Percentiles rank a stretch among this genome's conserved stretches.
Conservation (phyloP, 2,888 invertebrate genomes). For the Andrena hattorfiana region DNA sequence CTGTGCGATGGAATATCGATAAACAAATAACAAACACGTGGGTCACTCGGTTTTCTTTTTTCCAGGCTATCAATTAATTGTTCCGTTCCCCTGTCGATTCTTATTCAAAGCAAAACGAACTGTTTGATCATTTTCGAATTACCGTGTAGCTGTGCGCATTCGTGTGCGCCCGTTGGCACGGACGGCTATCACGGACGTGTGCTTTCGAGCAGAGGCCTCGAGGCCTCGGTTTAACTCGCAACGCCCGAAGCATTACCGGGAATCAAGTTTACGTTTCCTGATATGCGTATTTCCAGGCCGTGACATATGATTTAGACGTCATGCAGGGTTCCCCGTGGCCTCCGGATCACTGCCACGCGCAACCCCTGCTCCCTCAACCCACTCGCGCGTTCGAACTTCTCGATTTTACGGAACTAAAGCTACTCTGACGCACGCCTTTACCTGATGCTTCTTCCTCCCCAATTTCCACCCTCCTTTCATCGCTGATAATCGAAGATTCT, state of each 20-base stretch:
- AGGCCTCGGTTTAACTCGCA: conserved; percentile 56
- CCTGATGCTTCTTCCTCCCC: neutral
- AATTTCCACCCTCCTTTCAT: neutral
- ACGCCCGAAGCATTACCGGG: conserved; percentile 67
- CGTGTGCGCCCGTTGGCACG: neutral
- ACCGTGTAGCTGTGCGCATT: neutral
- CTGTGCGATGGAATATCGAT: too few species aligned
- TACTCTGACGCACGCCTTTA: neutral
- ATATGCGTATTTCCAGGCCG: conserved; percentile 63
- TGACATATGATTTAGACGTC: conserved; percentile 63
- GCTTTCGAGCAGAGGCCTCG: conserved; percentile 15
- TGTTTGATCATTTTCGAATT: conserved; percentile 2
- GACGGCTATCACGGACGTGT: conserved; percentile 35
- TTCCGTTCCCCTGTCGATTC: too few species aligned
- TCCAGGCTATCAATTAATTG: too few species aligned
- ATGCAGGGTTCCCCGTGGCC: conserved; percentile 30
- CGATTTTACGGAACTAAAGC: conserved; percentile 14
- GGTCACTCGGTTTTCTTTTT: too few species aligned
- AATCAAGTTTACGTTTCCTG: conserved; percentile 69
- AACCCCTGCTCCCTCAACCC: conserved; percentile 20
- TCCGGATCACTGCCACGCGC: conserved; percentile 47
- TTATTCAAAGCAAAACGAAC: too few species aligned
- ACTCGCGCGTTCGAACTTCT: conserved; percentile 23
- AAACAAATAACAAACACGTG: too few species aligned
- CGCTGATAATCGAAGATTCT: neutral